Evolutionary conservation across 2,888 invertebrate species (phyloP).

Genomic region (Alviniconcha strummeri): DNA sequence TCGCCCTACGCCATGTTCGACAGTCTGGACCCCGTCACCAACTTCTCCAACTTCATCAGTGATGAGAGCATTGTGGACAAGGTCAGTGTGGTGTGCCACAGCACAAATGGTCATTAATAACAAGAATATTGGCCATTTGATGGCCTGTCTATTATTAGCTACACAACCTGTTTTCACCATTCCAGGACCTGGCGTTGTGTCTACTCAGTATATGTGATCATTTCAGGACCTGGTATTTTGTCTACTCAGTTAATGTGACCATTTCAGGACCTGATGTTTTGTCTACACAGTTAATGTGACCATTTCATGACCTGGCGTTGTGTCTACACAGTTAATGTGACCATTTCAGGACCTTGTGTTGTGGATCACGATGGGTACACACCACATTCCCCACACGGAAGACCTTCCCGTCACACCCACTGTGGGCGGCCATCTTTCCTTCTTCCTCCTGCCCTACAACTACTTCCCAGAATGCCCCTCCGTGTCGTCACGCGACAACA

Average conservation of each 20-base stretch:
- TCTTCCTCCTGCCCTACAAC: slow-evolving; percentile 53
- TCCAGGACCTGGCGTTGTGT: no score
- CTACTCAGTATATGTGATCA: no score
- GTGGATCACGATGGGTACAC: slow-evolving; percentile 51
- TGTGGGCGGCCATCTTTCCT: slow-evolving; percentile 44
- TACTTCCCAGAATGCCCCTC: slow-evolving; percentile 57
- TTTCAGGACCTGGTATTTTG: no score
- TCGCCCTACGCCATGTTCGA: slow-evolving; percentile 59
- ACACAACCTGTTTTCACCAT: no score
- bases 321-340: no score
- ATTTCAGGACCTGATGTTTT: no score
- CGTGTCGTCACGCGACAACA: slow-evolving; percentile 46
- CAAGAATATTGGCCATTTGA: no score
- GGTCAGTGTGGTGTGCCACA: slow-evolving; percentile 38
- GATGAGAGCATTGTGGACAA: slow-evolving; percentile 58
- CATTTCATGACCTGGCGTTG: no score
- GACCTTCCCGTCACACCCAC: slow-evolving; percentile 54
- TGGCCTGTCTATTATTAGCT: no score
- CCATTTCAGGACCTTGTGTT: background rate
- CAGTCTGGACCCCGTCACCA: slow-evolving; percentile 49
- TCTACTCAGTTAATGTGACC: no score
- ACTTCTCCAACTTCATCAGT: slow-evolving; percentile 56
- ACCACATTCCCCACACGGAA: slow-evolving; percentile 57
- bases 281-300: no score
- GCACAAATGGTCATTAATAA: no score